Evolutionary conservation across 2,797 vertebrate species (phyloP).

Genomic region (Holocentrus rufus): DNA sequence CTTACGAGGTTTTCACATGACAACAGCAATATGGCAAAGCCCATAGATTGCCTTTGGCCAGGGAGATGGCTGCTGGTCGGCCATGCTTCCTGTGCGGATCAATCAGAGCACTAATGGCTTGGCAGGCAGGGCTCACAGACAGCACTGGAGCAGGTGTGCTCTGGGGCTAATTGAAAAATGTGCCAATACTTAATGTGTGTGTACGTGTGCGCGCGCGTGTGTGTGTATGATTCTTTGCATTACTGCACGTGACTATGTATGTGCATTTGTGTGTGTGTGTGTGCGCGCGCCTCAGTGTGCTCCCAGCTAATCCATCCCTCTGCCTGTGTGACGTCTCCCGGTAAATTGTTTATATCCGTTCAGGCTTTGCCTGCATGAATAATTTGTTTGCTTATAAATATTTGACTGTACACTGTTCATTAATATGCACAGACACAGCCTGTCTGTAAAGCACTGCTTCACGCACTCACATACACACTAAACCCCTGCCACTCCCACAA

Average conservation of each 20-base stretch:
- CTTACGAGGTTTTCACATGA: constrained; percentile 15
- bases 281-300: constrained; percentile 58
- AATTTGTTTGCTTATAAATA: constrained; percentile 86
- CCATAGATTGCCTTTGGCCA: constrained; percentile 54
- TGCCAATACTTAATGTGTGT: constrained; percentile 75
- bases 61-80: constrained; percentile 67
- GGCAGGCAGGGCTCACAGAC: constrained; percentile 70
- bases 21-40: constrained; percentile 33
- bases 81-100: constrained; percentile 81
- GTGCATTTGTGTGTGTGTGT: constrained; percentile 54
- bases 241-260: constrained; percentile 62
- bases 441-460: constrained; percentile 63
- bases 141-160: constrained; percentile 82
- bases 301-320: constrained; percentile 75
- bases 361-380: constrained; percentile 82
- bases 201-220: constrained; percentile 16
- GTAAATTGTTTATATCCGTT: constrained; percentile 87
- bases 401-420: constrained; percentile 83
- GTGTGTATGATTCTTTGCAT: constrained; percentile 55
- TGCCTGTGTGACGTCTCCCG: constrained; percentile 79
- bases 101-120: constrained; percentile 81
- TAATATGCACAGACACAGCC: constrained; percentile 81
- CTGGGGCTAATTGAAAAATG: constrained; percentile 82
- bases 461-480: constrained; percentile 55
- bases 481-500: constrained; percentile 64